Conservation (phyloP, 1,140 invertebrate genomes). For the Drosophila ogumai region DNA sequence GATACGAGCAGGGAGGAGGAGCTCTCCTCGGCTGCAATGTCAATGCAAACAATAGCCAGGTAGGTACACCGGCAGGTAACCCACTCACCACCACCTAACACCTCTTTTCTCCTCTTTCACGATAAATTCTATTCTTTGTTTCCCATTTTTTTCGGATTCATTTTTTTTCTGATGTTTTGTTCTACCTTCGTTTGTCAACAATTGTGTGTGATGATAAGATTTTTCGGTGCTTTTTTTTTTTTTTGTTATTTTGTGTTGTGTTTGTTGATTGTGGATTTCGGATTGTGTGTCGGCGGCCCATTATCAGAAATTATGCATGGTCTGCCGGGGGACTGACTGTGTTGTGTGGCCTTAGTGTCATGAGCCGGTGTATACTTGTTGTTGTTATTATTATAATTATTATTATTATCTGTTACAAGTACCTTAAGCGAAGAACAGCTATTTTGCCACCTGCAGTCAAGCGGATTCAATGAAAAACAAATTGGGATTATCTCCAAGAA, state of each 20-base stretch:
- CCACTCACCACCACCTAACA: slow-evolving; percentile 1
- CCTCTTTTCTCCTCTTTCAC: neutral
- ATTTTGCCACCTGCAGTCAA: slow-evolving; percentile 20
- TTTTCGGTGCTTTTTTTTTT: slow-evolving; percentile 18
- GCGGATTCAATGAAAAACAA: neutral
- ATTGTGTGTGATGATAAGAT: slow-evolving; percentile 45
- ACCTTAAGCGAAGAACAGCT: slow-evolving; percentile 3
- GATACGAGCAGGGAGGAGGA: neutral
- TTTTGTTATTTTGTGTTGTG: slow-evolving; percentile 13
- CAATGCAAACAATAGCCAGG: slow-evolving; percentile 21
- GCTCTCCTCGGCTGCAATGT: slow-evolving; percentile 5
- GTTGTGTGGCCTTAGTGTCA: neutral
- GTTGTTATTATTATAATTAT: slow-evolving; percentile 8
- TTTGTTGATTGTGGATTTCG: slow-evolving; percentile 23
- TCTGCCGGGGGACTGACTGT: neutral
- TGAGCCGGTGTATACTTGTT: neutral
- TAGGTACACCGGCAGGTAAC: slow-evolving; percentile 3
- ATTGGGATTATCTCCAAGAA: slow-evolving; percentile 7
- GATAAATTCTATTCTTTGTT: slow-evolving; percentile 22
- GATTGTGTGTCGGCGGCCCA: slow-evolving; percentile 17
- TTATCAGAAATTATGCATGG: slow-evolving; percentile 43
- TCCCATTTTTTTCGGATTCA: neutral
- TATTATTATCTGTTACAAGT: slow-evolving; percentile 29
- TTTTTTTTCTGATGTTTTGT: slow-evolving; percentile 1
- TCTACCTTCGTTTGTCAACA: slow-evolving; percentile 46